Evolutionary conservation across 92 coral and sea anemone species (phyloP), one percentile per base, ranked within the genome.

Genomic region (Porites lobata): DNA sequence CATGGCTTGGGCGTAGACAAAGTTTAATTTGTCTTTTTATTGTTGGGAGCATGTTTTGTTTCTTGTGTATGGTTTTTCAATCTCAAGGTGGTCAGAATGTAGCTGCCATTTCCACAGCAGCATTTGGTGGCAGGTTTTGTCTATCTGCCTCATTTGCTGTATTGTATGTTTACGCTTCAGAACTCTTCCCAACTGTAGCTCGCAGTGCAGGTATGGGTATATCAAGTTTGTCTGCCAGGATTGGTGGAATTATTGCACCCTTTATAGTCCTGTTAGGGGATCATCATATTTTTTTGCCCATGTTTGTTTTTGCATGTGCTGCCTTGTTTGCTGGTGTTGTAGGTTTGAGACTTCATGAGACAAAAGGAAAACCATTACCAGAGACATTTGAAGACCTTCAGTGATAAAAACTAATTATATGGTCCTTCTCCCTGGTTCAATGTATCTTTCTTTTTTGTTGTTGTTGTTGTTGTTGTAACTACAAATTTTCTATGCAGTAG

Each of bases 161-260:
- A 15, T 26, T 93, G 11, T 92, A 96, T 82, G 90, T 96, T 6
- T 96, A 91, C 75, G 90, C 94, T 0, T 92, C 98, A 52, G 99
- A 96, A 80, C 92, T 96, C 65, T 89, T 93, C 29, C 99, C 99
- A 10, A 96, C 99, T 3, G 98, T 94, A 67, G 98, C 89, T 6
- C 95, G 98, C 21, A 96, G 91, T 67, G 88, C 89, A 73, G 98
- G 99, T 4, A 83, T 96, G 73, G 99, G 96, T 6, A 80, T 96
- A 32, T 86, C 93, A n/a, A 75, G 91, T 58, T 64, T 94, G 62
- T 95, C 98, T 8, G 95, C 94, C 15, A 86, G 99, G n/a, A 7
- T 94, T 76, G 99, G 99, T 9, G 98, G 95, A 7, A 94, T 96
- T 29, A 47, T 89, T 9, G 69, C 95, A 20, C 96, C 99, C 7